These are phyloP conservation scores for Isotomurus palustris DNA, from an alignment of 2,888 invertebrate genomes.

Conservation along the genomic window DNA sequence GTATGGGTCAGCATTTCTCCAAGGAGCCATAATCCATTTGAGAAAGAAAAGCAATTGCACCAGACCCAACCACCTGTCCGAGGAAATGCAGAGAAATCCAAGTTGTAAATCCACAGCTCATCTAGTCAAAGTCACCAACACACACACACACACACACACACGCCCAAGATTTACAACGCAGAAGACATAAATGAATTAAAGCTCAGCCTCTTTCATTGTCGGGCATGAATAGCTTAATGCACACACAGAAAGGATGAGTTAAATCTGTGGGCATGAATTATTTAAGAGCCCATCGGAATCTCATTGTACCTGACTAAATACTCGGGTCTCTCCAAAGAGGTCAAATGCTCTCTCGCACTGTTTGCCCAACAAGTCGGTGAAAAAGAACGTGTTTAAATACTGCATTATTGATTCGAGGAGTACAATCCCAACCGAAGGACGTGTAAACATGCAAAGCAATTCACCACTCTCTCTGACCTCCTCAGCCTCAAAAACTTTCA, in stretches of 20 bases:
- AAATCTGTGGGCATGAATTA: conserved; percentile 2
- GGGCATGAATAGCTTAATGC: no score
- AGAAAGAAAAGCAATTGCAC: no score
- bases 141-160: no score
- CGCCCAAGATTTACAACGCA: no score
- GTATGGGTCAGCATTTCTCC: no score
- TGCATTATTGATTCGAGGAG: conserved; percentile 18
- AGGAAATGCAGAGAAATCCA: background rate
- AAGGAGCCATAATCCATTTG: no score
- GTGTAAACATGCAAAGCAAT: conserved; percentile 5
- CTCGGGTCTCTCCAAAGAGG: background rate
- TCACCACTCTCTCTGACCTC: background rate
- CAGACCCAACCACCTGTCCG: conserved; percentile 3
- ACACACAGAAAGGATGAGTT: no score
- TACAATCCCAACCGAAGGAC: background rate
- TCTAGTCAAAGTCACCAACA: no score
- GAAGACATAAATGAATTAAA: no score
- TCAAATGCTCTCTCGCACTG: background rate
- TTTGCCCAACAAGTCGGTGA: conserved; percentile 9
- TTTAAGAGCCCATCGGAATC: conserved; percentile 6
- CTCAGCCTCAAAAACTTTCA: background rate
- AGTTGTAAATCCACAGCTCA: background rate
- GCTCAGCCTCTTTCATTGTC: no score
- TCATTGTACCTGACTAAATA: background rate
- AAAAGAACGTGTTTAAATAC: conserved; percentile 11